phyloP scores from a whole-genome alignment of 2,113 vertebrate genomes.

The Hyla sarda region DNA sequence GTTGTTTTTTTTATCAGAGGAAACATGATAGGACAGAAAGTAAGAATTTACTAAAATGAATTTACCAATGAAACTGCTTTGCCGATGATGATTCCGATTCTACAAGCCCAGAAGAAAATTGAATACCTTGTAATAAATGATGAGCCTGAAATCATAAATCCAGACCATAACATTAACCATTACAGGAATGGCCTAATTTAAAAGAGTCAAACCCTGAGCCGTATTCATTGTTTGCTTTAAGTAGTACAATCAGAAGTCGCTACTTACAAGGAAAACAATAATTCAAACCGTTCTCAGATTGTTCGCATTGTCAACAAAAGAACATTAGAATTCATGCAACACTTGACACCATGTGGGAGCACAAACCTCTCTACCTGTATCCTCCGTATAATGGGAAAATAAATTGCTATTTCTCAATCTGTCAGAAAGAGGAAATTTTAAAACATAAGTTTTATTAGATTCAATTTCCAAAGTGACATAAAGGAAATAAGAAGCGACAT shows the following conservation, averaged over 20 bases:
- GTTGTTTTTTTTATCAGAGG: too few relatives aligned
- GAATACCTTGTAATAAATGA: conserved; percentile 11
- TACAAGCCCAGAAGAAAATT: conserved; percentile 10
- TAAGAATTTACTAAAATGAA: background rate
- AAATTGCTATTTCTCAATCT: conserved; percentile 42
- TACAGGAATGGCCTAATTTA: background rate
- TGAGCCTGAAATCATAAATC: background rate
- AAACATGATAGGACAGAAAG: background rate
- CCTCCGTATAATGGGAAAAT: conserved; percentile 53
- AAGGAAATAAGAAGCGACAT: conserved; percentile 7
- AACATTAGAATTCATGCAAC: conserved; percentile 50
- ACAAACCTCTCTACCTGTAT: conserved; percentile 1
- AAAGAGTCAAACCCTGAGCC: background rate
- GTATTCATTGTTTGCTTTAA: conserved; percentile 5
- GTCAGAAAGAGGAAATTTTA: conserved; percentile 46
- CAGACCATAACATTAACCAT: background rate
- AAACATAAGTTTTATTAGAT: conserved; percentile 45
- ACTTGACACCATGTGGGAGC: conserved; percentile 11
- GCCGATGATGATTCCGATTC: background rate
- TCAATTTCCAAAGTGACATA: conserved; percentile 35
- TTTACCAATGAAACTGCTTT: background rate
- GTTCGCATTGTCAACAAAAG: conserved; percentile 28
- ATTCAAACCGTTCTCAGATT: conserved; percentile 33
- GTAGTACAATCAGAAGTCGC: conserved; percentile 13
- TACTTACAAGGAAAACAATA: conserved; percentile 8